These are phyloP conservation scores for Drepana falcataria DNA, from an alignment of 2,888 invertebrate species.

Conservation along the genomic window DNA sequence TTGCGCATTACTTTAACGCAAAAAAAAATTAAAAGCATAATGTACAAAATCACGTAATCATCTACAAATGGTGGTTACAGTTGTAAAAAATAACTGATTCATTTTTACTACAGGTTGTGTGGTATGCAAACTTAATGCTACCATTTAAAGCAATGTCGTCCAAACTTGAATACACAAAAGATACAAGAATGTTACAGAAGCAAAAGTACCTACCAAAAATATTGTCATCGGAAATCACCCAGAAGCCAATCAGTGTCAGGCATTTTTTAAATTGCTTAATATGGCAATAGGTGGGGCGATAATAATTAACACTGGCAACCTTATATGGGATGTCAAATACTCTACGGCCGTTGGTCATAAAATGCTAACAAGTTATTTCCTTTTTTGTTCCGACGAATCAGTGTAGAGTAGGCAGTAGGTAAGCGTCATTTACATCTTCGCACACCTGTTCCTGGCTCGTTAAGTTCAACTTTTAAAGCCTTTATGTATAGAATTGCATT, in stretches of 20 bases:
- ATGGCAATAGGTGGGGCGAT: conserved; percentile 52
- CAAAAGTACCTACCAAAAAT: conserved; percentile 52
- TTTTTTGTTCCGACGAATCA: conserved; percentile 45
- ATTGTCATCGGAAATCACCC: conserved; percentile 36
- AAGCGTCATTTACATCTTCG: conserved; percentile 16
- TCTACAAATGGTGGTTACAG: too few relatives aligned
- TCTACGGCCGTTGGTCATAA: conserved; percentile 19
- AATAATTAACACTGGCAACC: conserved; percentile 16
- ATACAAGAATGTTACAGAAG: conserved; percentile 12
- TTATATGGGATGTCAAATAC: conserved; percentile 27
- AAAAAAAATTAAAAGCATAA: too few relatives aligned
- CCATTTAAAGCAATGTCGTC: too few relatives aligned
- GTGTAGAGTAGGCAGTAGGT: conserved; percentile 25
- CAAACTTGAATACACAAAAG: conserved; percentile 21
- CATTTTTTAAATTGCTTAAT: conserved; percentile 31
- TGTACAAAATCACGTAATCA: too few relatives aligned
- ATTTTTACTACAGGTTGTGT: too few relatives aligned
- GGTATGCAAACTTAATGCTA: too few relatives aligned
- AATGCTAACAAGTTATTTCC: conserved; percentile 42
- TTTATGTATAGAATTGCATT: too few relatives aligned
- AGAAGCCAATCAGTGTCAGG: conserved; percentile 39
- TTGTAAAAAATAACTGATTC: too few relatives aligned
- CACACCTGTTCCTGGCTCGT: not conserved
- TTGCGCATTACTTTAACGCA: too few relatives aligned
- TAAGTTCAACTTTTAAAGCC: not conserved